Conservation (phyloP, 2,797 vertebrate species). For the Heterohyrax brucei region DNA sequence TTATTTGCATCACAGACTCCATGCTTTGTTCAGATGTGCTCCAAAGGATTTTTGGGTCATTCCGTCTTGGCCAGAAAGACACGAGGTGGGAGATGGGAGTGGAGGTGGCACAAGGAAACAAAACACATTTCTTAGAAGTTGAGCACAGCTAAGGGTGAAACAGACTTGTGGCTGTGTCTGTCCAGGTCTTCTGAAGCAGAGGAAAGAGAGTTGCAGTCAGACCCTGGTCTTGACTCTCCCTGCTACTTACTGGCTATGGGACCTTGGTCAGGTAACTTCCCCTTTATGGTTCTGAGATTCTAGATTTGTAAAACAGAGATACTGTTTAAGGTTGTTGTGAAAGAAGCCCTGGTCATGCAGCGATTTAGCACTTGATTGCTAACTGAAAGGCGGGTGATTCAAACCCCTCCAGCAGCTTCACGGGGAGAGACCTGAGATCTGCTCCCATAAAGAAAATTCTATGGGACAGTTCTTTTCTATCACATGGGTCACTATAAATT, state of each 20-base stretch:
- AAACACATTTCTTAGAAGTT: background rate
- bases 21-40: background rate
- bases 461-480: background rate
- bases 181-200: background rate
- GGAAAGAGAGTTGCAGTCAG: background rate
- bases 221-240: too few relatives aligned
- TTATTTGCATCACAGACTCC: background rate
- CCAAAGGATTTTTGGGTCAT: background rate
- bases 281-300: conserved; percentile 8
- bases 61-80: background rate
- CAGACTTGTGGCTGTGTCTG: background rate
- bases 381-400: background rate
- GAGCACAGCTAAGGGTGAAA: background rate
- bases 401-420: background rate
- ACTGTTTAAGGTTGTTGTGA: background rate
- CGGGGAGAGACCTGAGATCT: background rate
- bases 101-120: background rate
- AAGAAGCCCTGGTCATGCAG: background rate
- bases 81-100: too few relatives aligned
- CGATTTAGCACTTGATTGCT: background rate
- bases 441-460: background rate
- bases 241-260: background rate
- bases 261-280: background rate
- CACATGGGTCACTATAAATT: background rate
- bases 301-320: background rate